Conservation (phyloP, 2,113 vertebrate genomes). For the Gymnarchus niloticus region DNA sequence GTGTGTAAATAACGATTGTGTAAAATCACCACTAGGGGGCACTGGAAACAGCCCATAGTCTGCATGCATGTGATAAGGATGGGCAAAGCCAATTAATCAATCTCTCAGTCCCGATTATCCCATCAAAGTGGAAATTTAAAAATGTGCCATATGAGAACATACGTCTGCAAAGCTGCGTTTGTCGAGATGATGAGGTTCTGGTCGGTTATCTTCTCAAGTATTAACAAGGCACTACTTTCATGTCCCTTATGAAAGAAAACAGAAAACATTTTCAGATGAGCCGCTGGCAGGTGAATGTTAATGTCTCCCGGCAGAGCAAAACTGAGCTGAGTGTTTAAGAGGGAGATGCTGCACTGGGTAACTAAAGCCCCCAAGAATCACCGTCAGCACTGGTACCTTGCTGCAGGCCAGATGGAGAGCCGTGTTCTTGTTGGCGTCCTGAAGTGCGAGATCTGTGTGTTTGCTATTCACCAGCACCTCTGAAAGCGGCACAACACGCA, state of each 20-base stretch:
- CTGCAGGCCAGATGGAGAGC: slow-evolving; percentile 96
- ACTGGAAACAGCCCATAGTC: background rate
- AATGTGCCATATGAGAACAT: slow-evolving; percentile 46
- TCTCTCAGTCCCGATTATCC: too few species aligned
- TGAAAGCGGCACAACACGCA: slow-evolving; percentile 45
- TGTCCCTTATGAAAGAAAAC: slow-evolving; percentile 74
- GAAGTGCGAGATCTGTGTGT: slow-evolving; percentile 90
- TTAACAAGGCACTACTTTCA: slow-evolving; percentile 99
- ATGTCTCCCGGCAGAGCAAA: background rate
- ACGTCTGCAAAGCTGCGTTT: slow-evolving; percentile 97
- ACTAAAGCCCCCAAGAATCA: slow-evolving; percentile 3
- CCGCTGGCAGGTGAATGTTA: background rate
- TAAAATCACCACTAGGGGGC: background rate
- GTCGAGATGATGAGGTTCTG: slow-evolving; percentile 98
- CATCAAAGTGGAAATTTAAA: background rate
- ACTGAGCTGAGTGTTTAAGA: too few species aligned
- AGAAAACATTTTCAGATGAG: background rate
- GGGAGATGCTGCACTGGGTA: background rate
- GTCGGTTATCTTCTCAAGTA: slow-evolving; percentile 95
- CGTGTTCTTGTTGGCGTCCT: slow-evolving; percentile 91
- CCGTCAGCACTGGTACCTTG: slow-evolving; percentile 66
- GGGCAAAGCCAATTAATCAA: background rate
- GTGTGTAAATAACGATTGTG: background rate
- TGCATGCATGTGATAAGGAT: background rate
- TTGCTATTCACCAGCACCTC: slow-evolving; percentile 96